Evolutionary conservation across 92 coral and sea anemone species (phyloP), one percentile per base, ranked within the genome.

Genomic region (Parazoanthus atlanticus): DNA sequence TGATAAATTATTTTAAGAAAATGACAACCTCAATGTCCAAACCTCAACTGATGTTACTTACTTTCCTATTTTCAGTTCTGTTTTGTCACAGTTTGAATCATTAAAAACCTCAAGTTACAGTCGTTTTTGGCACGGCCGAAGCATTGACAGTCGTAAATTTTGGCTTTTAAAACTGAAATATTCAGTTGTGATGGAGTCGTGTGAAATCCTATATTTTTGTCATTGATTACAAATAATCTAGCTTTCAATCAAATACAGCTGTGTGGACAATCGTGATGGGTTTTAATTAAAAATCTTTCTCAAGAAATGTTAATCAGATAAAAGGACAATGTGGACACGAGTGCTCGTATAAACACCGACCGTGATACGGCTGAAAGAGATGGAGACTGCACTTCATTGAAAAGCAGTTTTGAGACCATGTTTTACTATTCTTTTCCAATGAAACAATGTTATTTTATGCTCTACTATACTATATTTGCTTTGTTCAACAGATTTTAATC

Each of bases 191-290:
- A 76, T 36, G 80, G 58, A 76, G 54, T 76, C 47, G 80, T 23
- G 80, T 36, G 31, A 76, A 76, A 76, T 76, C 29, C 80, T 21
- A 76, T 76, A 61, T 19, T 76, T 38, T 41, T 76, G 49, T 76
- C 54, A 23, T 76, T 25, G 69, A 13, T 15, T 61, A 72, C 34
- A 29, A 30, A 72, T 72, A 30, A 61, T 61, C 9, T 61, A 19
- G 80, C 80, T 76, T 76, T 76, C 56, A 76, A 25, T 25, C 80
- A 38, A 76, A 76, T 58, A 76, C 80, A 76, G 80, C 80, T 76
- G 80, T 41, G 19, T 76, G 80, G 58, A 76, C 80, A 76, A 76
- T 19, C 29, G n/a, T 38, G 80, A 76, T 23, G 58, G 46, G 56
- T 76, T 76, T 76, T 76, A 76, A 76, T 76, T 76, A 76, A 76